Evolutionary conservation across 2,888 invertebrate species (phyloP), one percentile per base, ranked within the genome.

Genomic region (Diarsia mendica): DNA sequence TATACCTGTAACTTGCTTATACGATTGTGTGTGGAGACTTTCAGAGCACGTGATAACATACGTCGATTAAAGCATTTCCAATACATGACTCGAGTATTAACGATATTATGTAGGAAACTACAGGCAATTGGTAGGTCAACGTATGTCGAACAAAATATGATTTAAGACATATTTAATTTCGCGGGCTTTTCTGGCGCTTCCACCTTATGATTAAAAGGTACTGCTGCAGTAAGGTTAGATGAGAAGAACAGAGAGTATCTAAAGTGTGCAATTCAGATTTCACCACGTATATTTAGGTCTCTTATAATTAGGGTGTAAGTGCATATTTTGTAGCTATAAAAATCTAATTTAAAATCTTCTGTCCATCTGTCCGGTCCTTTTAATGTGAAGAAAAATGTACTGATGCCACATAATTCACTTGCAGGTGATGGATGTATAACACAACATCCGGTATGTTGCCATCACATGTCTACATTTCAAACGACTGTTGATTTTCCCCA

Each of bases 401-500:
- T 20, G 39, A 39, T 4, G 3, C 39, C 39, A 39, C 39, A 3
- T 39, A 2, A 39, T 39, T 39, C 39, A 39, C 39, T 39, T 44
- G n/a, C 49, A 46, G 23, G 18, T 46, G 23, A 60, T 65, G 20
- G n/a, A 65, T 51, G 33, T n/a, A 33, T 9, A 28, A 28, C 48
- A 5, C n/a, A n/a, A n/a, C n/a, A n/a, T n/a, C 68, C 82, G 79
- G 83, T n/a, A 79, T 82, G 78, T 69, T 81, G 67, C 46, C 55
- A 44, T 33, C 58, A 28, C 49, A 58, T 5, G 39, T 44, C 63
- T 44, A 63, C 63, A 23, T 63, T 44, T 39, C 44, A 46, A 55
- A 23, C 11, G 44, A 15, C 48, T 81, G 78, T 78, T 81, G 65
- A 75, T 33, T 49, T 44, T 80, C 53, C 46, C 63, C 44, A 18